A percentile compares a stretch with the other conserved stretches of the same genome.
Conservation (phyloP, 2,797 vertebrate genomes). For the Sparus aurata region DNA sequence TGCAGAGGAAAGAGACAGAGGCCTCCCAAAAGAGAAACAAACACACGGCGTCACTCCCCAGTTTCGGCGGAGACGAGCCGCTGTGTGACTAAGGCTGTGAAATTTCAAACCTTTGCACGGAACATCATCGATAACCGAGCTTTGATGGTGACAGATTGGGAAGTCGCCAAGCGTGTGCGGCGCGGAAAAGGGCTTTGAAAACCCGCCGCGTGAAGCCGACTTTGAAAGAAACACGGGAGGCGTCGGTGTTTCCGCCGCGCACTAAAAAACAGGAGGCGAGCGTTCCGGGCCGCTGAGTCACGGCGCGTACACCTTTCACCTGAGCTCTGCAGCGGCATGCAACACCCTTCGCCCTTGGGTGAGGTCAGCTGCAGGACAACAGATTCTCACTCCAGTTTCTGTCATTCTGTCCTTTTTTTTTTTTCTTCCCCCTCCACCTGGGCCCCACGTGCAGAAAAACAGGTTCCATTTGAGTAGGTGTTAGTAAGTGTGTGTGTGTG, state of each 20-base stretch:
- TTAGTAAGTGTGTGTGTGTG: not conserved
- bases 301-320: conserved; percentile 18
- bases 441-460: conserved; percentile 63
- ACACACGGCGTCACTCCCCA: conserved; percentile 31
- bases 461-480: conserved; percentile 43
- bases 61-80: conserved; percentile 39
- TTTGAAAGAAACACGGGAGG: conserved; percentile 49
- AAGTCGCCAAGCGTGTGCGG: not conserved
- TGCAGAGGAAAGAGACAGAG: conserved; percentile 67
- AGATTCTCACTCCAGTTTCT: conserved; percentile 44
- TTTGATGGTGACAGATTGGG: conserved; percentile 42
- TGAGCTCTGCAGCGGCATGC: conserved; percentile 28
- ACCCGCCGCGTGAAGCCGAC: conserved; percentile 45
- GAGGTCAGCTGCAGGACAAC: conserved; percentile 62
- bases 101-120: conserved; percentile 7
- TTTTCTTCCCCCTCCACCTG: conserved; percentile 35
- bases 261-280: conserved; percentile 31
- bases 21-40: conserved; percentile 63
- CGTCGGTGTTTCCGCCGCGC: conserved; percentile 46
- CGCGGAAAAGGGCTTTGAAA: conserved; percentile 35
- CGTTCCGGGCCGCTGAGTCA: conserved; percentile 71
- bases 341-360: conserved; percentile 20
- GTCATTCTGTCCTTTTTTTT: conserved; percentile 26
- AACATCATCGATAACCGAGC: conserved; percentile 31
- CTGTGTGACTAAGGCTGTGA: conserved; percentile 48